A percentile compares a stretch with the other conserved stretches of the same genome.
Conservation (phyloP, 2,888 invertebrate genomes). For the Mimumesa dahlbomi region DNA sequence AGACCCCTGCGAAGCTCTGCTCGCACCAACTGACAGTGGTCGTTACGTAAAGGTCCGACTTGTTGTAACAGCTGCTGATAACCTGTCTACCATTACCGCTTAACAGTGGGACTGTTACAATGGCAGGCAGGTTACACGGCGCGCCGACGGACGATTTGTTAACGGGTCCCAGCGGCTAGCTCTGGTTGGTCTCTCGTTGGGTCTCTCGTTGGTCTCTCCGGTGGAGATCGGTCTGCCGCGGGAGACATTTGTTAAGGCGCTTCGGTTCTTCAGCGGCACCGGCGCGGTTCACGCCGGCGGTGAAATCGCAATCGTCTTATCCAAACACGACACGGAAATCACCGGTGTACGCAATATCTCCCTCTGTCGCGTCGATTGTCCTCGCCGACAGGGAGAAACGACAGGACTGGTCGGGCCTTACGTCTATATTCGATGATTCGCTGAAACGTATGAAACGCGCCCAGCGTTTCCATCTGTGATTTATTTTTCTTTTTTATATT, state of each 20-base stretch:
- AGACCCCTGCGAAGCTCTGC: slow-evolving; percentile 55
- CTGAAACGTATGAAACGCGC: neutral
- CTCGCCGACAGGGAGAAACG: neutral
- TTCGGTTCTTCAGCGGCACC: slow-evolving; percentile 7
- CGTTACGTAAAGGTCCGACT: slow-evolving; percentile 48
- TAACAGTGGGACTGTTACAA: slow-evolving; percentile 49
- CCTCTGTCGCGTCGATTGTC: slow-evolving; percentile 25
- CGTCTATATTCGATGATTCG: neutral
- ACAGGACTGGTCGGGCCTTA: neutral
- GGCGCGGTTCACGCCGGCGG: neutral
- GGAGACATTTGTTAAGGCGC: slow-evolving; percentile 23
- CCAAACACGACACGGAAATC: slow-evolving; percentile 22
- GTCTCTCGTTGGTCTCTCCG: neutral
- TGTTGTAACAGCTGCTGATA: slow-evolving; percentile 47
- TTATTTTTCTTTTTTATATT: neutral
- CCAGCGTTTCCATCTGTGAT: too few relatives aligned
- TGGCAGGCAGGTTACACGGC: slow-evolving; percentile 41
- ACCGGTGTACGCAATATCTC: neutral
- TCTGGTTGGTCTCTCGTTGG: too few relatives aligned
- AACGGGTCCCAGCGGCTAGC: slow-evolving; percentile 7
- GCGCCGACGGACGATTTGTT: slow-evolving; percentile 52
- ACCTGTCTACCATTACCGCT: slow-evolving; percentile 51
- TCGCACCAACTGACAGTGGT: slow-evolving; percentile 38
- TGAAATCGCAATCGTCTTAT: slow-evolving; percentile 24
- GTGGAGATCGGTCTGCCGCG: slow-evolving; percentile 11